Evolutionary conservation across 2,888 invertebrate genomes (phyloP).

Genomic region (Acrobasis consociella): DNA sequence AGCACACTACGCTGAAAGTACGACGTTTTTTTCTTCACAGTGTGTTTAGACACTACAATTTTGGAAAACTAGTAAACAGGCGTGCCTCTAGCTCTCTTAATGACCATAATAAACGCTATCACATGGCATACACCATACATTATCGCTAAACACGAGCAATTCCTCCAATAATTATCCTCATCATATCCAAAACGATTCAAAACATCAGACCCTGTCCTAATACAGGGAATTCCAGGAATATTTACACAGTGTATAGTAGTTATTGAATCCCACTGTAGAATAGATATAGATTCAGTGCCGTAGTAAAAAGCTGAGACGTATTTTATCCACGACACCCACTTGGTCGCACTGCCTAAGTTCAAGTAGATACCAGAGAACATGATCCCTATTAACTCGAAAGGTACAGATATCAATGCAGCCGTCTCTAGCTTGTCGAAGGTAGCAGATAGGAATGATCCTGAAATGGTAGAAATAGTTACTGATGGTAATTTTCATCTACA

Average conservation of each 20-base stretch:
- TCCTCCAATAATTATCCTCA: slow-evolving; percentile 65
- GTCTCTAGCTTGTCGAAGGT: slow-evolving; percentile 86
- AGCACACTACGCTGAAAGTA: too few relatives aligned
- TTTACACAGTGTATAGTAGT: slow-evolving; percentile 82
- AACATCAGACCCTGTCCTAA: slow-evolving; percentile 83
- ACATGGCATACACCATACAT: slow-evolving; percentile 67
- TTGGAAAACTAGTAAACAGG: slow-evolving; percentile 59
- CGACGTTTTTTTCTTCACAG: too few relatives aligned
- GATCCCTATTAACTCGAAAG: slow-evolving; percentile 85
- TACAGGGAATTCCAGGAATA: slow-evolving; percentile 82
- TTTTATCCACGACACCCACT: slow-evolving; percentile 81
- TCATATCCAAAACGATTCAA: slow-evolving; percentile 80
- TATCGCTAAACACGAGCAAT: slow-evolving; percentile 63
- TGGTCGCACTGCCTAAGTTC: slow-evolving; percentile 82
- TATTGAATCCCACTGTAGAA: slow-evolving; percentile 85
- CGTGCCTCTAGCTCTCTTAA: slow-evolving; percentile 68
- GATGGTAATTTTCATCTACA: slow-evolving; percentile 8
- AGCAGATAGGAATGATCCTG: slow-evolving; percentile 86
- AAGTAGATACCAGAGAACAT: slow-evolving; percentile 87
- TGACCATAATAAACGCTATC: slow-evolving; percentile 69
- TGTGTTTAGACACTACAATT: neutral
- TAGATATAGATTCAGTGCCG: slow-evolving; percentile 86
- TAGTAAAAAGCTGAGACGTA: slow-evolving; percentile 88
- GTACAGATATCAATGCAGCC: slow-evolving; percentile 86
- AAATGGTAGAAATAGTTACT: slow-evolving; percentile 35